A percentile compares a stretch with the other conserved stretches of the same genome.
phyloP scores from a whole-genome alignment of 2,113 vertebrate genomes.

The Thamnophis sirtalis region DNA sequence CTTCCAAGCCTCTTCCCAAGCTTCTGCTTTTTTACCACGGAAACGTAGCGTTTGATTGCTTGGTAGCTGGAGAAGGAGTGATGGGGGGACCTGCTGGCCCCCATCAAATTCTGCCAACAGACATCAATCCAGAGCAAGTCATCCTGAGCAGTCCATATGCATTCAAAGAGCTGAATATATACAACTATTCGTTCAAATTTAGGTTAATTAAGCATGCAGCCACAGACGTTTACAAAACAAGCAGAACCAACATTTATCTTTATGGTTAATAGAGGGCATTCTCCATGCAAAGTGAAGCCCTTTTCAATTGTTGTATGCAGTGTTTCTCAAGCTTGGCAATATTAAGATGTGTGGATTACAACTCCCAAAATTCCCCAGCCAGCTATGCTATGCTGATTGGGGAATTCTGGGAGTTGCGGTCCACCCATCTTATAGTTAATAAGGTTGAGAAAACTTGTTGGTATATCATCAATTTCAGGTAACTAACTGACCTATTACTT shows the following conservation, averaged over 20 bases:
- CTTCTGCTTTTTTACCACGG: constrained; percentile 12
- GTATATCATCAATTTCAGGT: not conserved
- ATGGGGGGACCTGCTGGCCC: not conserved
- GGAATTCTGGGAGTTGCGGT: not conserved
- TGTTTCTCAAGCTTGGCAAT: no score
- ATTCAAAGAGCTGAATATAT: not conserved
- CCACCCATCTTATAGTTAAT: not conserved
- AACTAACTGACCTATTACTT: not conserved
- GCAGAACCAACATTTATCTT: not conserved
- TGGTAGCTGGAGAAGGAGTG: constrained; percentile 11
- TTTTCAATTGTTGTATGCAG: not conserved
- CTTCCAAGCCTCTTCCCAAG: constrained; percentile 1
- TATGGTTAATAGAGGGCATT: not conserved
- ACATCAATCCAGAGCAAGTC: not conserved
- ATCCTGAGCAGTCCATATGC: not conserved
- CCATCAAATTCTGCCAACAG: not conserved
- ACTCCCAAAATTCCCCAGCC: no score
- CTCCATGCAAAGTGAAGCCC: not conserved
- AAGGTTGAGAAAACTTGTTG: not conserved
- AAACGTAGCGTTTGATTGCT: constrained; percentile 14
- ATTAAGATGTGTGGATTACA: no score
- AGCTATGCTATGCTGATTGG: not conserved
- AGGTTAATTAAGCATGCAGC: not conserved
- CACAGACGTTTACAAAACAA: not conserved
- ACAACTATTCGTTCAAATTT: not conserved